Percentiles rank a stretch among this genome's conserved stretches.
Evolutionary conservation across 2,888 invertebrate genomes (phyloP).

Genomic region (Oeneis ivallda): DNA sequence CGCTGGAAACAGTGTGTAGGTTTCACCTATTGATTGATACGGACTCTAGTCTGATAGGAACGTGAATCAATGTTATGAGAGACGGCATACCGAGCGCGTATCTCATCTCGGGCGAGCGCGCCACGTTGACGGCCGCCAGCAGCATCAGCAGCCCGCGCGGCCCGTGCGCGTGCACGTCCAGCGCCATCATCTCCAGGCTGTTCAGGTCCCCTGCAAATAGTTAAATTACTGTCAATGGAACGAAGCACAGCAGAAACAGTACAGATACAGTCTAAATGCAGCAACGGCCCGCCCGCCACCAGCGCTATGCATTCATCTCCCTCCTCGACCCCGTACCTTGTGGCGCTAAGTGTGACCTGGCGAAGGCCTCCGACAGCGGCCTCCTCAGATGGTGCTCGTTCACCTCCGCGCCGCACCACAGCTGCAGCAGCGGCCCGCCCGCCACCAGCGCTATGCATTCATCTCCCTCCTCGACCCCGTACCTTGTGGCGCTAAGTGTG

Average conservation of each 20-base stretch:
- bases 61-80: no score
- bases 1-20: slow-evolving; percentile 53
- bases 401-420: slow-evolving; percentile 89
- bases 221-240: no score
- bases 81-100: slow-evolving; percentile 85
- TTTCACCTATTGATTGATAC: no score
- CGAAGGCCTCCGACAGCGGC: slow-evolving; percentile 86
- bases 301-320: slow-evolving; percentile 69
- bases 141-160: slow-evolving; percentile 82
- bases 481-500: slow-evolving; percentile 46
- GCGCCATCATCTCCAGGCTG: slow-evolving; percentile 86
- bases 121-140: slow-evolving; percentile 84
- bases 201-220: slow-evolving; percentile 74
- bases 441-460: slow-evolving; percentile 72
- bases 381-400: slow-evolving; percentile 89
- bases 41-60: not conserved
- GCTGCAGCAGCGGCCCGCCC: slow-evolving; percentile 91
- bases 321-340: slow-evolving; percentile 47
- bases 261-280: slow-evolving; percentile 52
- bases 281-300: slow-evolving; percentile 87
- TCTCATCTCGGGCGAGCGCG: slow-evolving; percentile 85
- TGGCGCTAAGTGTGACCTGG: slow-evolving; percentile 53
- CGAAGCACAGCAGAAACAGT: no score
- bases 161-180: slow-evolving; percentile 89
- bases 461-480: slow-evolving; percentile 55